phyloP scores from a whole-genome alignment of 2,888 invertebrate genomes.

The Oxyteleia sp. region DNA sequence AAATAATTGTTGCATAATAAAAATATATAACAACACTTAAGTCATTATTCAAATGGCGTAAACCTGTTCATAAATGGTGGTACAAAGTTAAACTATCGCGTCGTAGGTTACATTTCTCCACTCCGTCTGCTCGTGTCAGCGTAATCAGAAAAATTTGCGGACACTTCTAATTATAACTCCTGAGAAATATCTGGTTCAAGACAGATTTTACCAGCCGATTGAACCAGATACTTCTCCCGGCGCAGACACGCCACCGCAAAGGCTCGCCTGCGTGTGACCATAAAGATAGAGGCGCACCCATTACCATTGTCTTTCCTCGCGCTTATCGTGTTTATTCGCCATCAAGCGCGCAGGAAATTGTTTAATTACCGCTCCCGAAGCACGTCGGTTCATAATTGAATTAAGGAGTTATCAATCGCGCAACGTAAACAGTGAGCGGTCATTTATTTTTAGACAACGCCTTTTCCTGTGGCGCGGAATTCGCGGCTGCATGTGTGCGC shows the following conservation, averaged over 20 bases:
- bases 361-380: constrained; percentile 31
- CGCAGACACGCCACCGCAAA: not conserved
- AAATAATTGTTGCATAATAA: too few species aligned
- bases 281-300: constrained; percentile 3
- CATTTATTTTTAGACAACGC: constrained; percentile 54
- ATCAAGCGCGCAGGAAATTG: constrained; percentile 25
- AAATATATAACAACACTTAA: too few species aligned
- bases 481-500: constrained; percentile 12
- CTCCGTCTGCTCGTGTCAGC: too few species aligned
- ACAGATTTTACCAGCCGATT: too few species aligned
- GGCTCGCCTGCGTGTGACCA: not conserved
- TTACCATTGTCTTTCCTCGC: constrained; percentile 34
- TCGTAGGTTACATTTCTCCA: too few species aligned
- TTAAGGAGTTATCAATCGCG: constrained; percentile 41
- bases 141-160: too few species aligned
- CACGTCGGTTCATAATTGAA: constrained; percentile 43
- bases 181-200: too few species aligned
- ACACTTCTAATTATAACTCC: too few species aligned
- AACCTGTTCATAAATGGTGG: too few species aligned
- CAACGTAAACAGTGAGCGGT: constrained; percentile 14
- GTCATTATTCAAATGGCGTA: too few species aligned
- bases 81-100: too few species aligned
- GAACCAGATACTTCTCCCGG: not conserved
- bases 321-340: constrained; percentile 16
- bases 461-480: constrained; percentile 48